Percentiles rank a stretch among this genome's conserved stretches.
phyloP scores from a whole-genome alignment of 2,113 vertebrate genomes.

The Enhydra lutris region DNA sequence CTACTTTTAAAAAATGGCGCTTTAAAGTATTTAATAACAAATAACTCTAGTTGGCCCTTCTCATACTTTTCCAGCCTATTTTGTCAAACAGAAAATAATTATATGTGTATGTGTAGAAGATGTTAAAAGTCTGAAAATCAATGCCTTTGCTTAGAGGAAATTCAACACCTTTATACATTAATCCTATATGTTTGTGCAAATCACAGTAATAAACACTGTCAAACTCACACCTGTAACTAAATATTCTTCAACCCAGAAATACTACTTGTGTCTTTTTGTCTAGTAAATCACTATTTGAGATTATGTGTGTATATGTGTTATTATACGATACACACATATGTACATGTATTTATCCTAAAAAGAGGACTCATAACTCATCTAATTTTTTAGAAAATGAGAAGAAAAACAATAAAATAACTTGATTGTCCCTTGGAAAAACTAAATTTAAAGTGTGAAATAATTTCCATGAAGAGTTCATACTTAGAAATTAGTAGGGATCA shows the following conservation, averaged over 20 bases:
- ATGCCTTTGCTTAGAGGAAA: background rate
- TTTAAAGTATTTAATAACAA: background rate
- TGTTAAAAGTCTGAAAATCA: background rate
- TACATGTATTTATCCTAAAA: background rate
- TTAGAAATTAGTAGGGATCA: background rate
- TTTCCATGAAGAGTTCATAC: background rate
- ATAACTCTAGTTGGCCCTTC: background rate
- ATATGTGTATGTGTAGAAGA: background rate
- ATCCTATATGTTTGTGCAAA: background rate
- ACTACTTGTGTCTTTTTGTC: background rate
- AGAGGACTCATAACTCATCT: background rate
- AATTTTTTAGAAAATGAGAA: background rate
- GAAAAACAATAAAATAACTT: background rate
- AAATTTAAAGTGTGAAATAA: background rate
- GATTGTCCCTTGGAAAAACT: background rate
- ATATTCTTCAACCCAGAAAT: background rate
- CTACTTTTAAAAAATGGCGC: background rate
- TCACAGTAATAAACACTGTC: background rate
- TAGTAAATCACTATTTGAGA: background rate
- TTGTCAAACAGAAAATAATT: background rate
- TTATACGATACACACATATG: background rate
- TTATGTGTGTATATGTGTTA: background rate
- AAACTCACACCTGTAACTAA: background rate
- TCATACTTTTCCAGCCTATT: background rate
- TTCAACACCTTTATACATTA: background rate